phyloP scores from a whole-genome alignment of 2,113 vertebrate genomes.

The Euleptes europaea region DNA sequence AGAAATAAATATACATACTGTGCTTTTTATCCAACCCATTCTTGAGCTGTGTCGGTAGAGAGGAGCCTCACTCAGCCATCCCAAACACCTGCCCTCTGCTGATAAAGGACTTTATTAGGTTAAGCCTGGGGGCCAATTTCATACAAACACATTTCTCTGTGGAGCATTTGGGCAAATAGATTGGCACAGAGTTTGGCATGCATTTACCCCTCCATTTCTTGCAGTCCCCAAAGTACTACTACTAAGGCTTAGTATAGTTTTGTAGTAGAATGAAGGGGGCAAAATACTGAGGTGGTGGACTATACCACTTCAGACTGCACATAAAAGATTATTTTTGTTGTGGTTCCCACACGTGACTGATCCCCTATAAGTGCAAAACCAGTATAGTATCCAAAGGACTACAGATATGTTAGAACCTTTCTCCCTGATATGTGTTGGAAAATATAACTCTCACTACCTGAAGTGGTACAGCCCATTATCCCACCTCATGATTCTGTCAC shows the following conservation, averaged over 20 bases:
- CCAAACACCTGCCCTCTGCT: background rate
- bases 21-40: background rate
- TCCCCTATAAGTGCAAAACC: too few species aligned
- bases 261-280: too few species aligned
- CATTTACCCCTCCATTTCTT: background rate
- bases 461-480: too few species aligned
- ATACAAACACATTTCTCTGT: background rate
- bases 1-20: conserved; percentile 28
- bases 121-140: background rate
- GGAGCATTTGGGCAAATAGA: background rate
- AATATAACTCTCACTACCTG: too few species aligned
- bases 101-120: background rate
- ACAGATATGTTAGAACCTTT: too few species aligned
- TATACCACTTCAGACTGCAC: too few species aligned
- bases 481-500: too few species aligned
- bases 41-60: background rate
- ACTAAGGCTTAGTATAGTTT: background rate
- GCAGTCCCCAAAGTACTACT: background rate
- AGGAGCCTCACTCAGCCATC: background rate
- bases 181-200: background rate
- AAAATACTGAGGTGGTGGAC: too few species aligned
- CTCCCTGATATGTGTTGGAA: too few species aligned
- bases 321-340: too few species aligned
- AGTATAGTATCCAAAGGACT: too few species aligned
- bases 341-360: too few species aligned